These are phyloP conservation scores for Forbesichthys agassizii DNA, from an alignment of 2,113 vertebrate genomes.

Conservation along the genomic window DNA sequence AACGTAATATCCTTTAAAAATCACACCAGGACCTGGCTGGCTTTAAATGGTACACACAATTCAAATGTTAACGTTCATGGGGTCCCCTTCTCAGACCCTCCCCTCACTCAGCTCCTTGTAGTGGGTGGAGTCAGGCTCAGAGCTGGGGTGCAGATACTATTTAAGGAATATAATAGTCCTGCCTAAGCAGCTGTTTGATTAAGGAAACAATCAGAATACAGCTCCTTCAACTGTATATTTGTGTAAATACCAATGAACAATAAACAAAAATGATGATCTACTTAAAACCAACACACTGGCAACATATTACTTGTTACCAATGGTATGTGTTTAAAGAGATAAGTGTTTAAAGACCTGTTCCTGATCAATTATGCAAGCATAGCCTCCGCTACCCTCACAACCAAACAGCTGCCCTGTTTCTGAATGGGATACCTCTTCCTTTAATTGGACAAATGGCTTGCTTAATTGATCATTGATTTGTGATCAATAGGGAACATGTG, in stretches of 20 bases:
- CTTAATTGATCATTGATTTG: constrained; percentile 84
- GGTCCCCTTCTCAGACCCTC: too few relatives aligned
- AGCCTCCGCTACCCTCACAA: constrained; percentile 64
- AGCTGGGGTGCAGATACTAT: too few relatives aligned
- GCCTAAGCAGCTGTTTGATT: neutral
- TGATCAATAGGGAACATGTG: constrained; percentile 79
- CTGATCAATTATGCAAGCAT: constrained; percentile 76
- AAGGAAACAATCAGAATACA: too few relatives aligned
- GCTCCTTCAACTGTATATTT: neutral
- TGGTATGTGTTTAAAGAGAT: constrained; percentile 52
- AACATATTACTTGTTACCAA: constrained; percentile 31
- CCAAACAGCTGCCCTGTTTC: constrained; percentile 69
- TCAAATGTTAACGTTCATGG: too few relatives aligned
- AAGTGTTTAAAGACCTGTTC: constrained; percentile 72
- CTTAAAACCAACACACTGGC: neutral
- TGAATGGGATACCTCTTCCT: constrained; percentile 58
- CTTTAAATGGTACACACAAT: too few relatives aligned
- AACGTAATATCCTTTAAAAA: too few relatives aligned
- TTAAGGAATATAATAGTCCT: neutral
- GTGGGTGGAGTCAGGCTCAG: too few relatives aligned
- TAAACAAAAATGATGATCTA: neutral
- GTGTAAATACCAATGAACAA: neutral
- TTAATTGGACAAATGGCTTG: constrained; percentile 80
- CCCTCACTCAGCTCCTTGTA: too few relatives aligned
- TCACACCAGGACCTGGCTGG: too few relatives aligned